Base-by-base conservation (phyloP, 2,888 invertebrate species). In the Odontomyia ornata region DNA sequence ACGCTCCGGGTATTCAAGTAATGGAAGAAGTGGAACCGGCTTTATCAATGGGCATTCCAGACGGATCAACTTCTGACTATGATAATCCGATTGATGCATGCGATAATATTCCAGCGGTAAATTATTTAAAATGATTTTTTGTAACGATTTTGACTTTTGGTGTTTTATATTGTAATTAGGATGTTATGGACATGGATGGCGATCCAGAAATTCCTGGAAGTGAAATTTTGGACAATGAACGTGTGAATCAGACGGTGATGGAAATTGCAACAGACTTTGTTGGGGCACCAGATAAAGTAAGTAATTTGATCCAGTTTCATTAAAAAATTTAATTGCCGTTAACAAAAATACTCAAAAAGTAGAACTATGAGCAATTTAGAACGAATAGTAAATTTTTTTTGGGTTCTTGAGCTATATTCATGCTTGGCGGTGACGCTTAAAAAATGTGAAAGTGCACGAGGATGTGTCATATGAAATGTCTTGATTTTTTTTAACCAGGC, bases 281-380 rank as follows among this genome's bases (percentile, higher is more conserved):
- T 11, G 90, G 91, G 62, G 91, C 91, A 1, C 93, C 93, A 0
- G 90, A 90, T 78, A 89, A 85, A 81, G 85, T 83, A 77, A 80
- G 79, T 76, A 67, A 76, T 36, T 3, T 3, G 36, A 36, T 36
- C 9, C 47, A 15, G 57, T 57, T 80, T 62, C 13, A 43, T 43
- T 43, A 9, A 43, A 43, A n/a, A n/a, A n/a, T n/a, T 43, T 43
- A 43, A 13, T 13, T 43, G 7, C 13, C 13, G 13, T 43, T 43
- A 43, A 43, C 43, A 7, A 57, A 57, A n/a, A 7, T 18, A 9
- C 43, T 43, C 13, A 7, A n/a, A n/a, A n/a, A n/a, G n/a, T n/a
- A n/a, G n/a, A n/a, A n/a, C 36, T 3, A 36, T 36, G 5, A 36
- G 36, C 9, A 9, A 36, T 36, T 9, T 36, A 36, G 36, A 36